Percentiles rank a stretch among this genome's conserved stretches.
Conservation (phyloP, 2,113 vertebrate genomes). For the Sphaerodactylus townsendi region DNA sequence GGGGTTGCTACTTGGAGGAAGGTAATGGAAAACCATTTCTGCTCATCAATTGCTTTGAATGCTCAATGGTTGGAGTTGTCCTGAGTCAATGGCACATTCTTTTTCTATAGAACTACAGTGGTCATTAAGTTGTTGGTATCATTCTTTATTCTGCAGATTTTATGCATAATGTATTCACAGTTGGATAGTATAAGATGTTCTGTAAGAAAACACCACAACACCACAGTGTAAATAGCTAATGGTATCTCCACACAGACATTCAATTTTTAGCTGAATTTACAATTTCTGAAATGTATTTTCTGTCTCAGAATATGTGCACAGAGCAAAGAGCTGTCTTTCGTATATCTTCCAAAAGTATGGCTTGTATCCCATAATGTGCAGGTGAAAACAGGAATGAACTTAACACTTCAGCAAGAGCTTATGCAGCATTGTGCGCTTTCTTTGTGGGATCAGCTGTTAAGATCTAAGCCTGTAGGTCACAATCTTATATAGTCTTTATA, state of each 20-base stretch:
- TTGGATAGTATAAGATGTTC: not conserved
- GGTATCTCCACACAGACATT: not conserved
- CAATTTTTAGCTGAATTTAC: not conserved
- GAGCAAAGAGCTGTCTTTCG: slow-evolving; percentile 31
- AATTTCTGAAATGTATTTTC: not conserved
- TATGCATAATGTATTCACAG: no score
- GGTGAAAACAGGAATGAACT: no score
- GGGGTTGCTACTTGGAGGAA: no score
- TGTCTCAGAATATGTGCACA: slow-evolving; percentile 3
- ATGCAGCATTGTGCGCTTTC: not conserved
- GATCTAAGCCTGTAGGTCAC: slow-evolving; percentile 16
- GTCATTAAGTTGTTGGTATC: no score
- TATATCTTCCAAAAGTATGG: not conserved
- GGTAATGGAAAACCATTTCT: no score
- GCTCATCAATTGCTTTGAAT: no score
- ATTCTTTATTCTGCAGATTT: no score
- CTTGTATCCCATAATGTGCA: no score
- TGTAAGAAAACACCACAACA: not conserved
- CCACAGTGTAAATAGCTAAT: slow-evolving; percentile 36
- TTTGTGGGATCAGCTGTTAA: not conserved
- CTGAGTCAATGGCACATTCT: no score
- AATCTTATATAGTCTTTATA: slow-evolving; percentile 25
- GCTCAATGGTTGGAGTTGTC: no score
- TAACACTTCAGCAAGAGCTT: no score
- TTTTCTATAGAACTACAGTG: no score